Base-by-base conservation (phyloP, 1,140 invertebrate species). In the Zaprionus tsacasi region DNA sequence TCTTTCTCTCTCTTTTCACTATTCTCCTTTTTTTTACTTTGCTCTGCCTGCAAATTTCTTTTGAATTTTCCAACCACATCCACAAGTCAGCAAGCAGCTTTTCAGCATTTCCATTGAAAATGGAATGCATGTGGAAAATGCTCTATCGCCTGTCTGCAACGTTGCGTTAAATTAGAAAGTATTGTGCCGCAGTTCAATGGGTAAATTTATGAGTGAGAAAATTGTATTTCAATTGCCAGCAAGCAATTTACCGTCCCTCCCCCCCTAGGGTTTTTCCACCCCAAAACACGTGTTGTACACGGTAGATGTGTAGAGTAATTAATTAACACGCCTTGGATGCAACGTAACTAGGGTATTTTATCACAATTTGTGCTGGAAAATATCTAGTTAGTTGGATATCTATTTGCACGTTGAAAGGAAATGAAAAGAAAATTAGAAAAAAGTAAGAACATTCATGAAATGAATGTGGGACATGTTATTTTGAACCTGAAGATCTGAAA, bases 81-180 rank as follows among this genome's bases (percentile, higher is more conserved):
- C 1, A 35, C 27, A 15, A 45, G 33, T 36, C n/a, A 3, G 40
- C 40, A 17, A 45, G 17, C 10, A 25, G 55, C 54, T 77, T 55
- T 69, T 65, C 60, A 30, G 61, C 57, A 65, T 76, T 81, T 61
- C 48, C 35, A 43, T 58, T 64, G 69, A 71, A 83, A 38, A 33
- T 33, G 30, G 21, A 21, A 30, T 57, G 70, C 58, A 79, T 69
- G 66, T 63, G 61, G 58, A 33, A 64, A 35, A 66, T 77, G 69
- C 69, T 67, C 60, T 63, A 74, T 70, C 38, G 78, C 27, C 38
- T 60, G 55, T 35, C 50, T 40, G 70, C 60, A 82, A 70, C 65
- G 68, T 81, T 83, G 78, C 80, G 83, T 78, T 68, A 88, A 86
- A 80, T 82, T 87, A 82, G 73, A 87, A 82, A 80, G 70, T 80